These are phyloP conservation scores for Alca torda DNA, from an alignment of 2,797 vertebrate genomes.

Conservation along the genomic window DNA sequence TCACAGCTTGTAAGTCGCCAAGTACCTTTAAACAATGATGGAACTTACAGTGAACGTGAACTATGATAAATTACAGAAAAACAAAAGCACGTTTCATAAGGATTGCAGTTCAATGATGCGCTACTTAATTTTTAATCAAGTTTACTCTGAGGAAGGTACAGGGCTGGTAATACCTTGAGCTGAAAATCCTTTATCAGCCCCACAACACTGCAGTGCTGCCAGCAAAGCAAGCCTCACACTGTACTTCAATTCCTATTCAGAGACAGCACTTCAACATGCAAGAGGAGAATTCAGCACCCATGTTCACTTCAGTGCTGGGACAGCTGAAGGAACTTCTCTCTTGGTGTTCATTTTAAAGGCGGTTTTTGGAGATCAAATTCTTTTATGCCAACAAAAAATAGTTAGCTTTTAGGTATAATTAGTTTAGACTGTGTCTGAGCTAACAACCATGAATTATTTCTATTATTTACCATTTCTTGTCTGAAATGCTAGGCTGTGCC, in stretches of 20 bases:
- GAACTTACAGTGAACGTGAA: not conserved
- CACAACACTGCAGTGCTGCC: not conserved
- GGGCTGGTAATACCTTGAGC: not conserved
- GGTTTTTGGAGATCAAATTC: not conserved
- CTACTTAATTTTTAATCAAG: not conserved
- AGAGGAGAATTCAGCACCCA: not conserved
- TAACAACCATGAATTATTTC: fast-evolving
- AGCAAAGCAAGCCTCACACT: not conserved
- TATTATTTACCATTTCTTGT: not conserved
- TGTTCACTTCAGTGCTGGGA: fast-evolving
- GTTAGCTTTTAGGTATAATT: not conserved
- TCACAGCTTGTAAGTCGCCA: not conserved
- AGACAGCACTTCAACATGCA: not conserved
- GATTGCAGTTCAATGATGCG: not conserved
- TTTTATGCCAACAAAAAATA: not conserved
- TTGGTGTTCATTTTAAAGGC: not conserved
- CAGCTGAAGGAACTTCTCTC: not conserved
- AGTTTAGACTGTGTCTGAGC: not conserved
- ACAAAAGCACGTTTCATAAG: not conserved
- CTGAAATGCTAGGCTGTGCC: not conserved
- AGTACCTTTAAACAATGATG: not conserved
- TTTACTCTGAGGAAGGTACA: not conserved
- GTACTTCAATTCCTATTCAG: fast-evolving
- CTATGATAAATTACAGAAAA: not conserved
- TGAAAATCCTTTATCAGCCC: not conserved